Conservation (phyloP, 2,888 invertebrate genomes). For the Drosophila anomalata region DNA sequence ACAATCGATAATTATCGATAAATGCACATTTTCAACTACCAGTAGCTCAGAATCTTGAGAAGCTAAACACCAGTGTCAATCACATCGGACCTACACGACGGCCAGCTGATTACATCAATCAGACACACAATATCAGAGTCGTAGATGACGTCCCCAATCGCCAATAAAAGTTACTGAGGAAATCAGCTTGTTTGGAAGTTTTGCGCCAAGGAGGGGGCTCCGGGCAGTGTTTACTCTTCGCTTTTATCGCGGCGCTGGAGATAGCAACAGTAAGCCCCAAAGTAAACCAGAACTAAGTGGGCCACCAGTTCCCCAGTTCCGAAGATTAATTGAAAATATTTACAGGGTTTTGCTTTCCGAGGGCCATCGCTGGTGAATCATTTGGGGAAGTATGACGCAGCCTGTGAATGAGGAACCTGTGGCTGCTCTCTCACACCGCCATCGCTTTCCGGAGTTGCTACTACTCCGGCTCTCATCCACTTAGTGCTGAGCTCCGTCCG, state of each 20-base stretch:
- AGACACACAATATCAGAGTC: neutral
- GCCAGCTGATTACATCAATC: neutral
- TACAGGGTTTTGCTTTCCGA: neutral
- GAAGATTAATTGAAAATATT: neutral
- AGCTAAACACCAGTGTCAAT: neutral
- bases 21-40: neutral
- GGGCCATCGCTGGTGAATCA: neutral
- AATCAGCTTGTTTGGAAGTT: neutral
- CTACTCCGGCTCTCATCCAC: conserved; percentile 23
- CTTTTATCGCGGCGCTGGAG: conserved; percentile 37
- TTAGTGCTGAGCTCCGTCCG: conserved; percentile 25
- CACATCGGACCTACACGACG: neutral
- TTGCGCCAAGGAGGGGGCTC: neutral
- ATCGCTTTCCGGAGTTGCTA: neutral
- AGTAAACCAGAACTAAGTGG: conserved; percentile 28
- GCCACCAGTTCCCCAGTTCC: conserved; percentile 18
- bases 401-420: neutral
- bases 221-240: conserved; percentile 33
- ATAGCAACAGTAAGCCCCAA: conserved; percentile 27
- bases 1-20: too few relatives aligned
- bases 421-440: neutral
- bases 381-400: too few relatives aligned
- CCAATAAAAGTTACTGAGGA: neutral
- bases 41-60: neutral
- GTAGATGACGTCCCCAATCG: neutral